Evolutionary conservation across 2,888 invertebrate genomes (phyloP), one percentile per base, ranked within the genome.

Genomic region (Agriotes lineatus): DNA sequence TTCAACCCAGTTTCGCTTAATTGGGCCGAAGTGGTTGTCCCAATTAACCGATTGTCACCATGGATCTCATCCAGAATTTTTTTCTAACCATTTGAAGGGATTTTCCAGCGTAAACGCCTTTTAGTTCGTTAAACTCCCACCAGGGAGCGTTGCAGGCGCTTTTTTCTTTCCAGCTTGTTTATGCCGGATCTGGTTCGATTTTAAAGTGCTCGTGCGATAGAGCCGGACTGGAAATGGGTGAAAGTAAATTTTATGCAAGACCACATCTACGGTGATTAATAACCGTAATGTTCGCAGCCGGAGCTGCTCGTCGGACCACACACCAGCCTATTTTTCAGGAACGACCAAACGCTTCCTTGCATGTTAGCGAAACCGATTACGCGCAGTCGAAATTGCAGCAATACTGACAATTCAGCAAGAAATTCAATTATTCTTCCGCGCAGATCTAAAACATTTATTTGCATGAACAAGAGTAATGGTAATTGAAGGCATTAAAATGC

Each of bases 401-500:
- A 18, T 35, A 18, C 33, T 33, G 18, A 50, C 33, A 30, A 35
- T 30, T 10, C 50, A 14, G 25, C 50, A 33, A 52, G 52, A 52
- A 52, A 33, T 52, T 52, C 52, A 52, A 52, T 52, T 52, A 52
- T 52, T 52, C 52, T 52, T 52, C 33, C 22, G 52, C 30, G 33
- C 39, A 52, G 52, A 52, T 52, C 33, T 18, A n/a, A 52, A 44
- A 42, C 44, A 48, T 58, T 65, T 69, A 69, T 69, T 64, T 69
- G 59, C 69, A 69, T 69, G 64, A 37, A 50, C 52, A 71, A 69
- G 72, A 71, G 69, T 71, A 71, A 72, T 71, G 72, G 69, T 72
- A 72, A 72, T 72, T 72, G 71, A 72, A 72, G 68, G 63, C 71
- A 72, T 70, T 72, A 72, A 72, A 72, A 69, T 69, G 67, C 63